Evolutionary conservation across 2,888 invertebrate genomes (phyloP), one percentile per base, ranked within the genome.

Genomic region (Strigamia crassipes): DNA sequence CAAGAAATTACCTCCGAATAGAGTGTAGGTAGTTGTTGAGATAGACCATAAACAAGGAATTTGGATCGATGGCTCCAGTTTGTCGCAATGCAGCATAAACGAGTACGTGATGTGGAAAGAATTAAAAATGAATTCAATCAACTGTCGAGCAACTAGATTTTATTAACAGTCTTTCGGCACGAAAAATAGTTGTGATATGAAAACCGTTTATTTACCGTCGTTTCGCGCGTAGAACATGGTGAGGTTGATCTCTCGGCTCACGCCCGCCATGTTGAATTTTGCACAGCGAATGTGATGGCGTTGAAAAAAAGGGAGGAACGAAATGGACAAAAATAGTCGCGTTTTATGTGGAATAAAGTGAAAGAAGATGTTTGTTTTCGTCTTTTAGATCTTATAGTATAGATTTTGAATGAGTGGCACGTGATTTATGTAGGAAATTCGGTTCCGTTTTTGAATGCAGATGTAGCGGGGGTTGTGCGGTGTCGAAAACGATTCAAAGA

Each of bases 1-100:
- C 73, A 73, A 73, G 73, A 73, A 73, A 73, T 73, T 73, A 73
- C 73, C 73, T 73, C 73, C 73, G 73, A 73, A 73, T 73, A 73
- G 73, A 73, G 73, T 73, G 73, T 73, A 73, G 73, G 73, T 73
- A 73, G 73, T 73, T 73, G 73, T 73, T 73, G 73, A 73, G 73
- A 73, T 73, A 73, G 73, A 73, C 73, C 73, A 73, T 73, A 73
- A 73, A 73, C 73, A 73, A 73, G 27, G 73, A 73, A 73, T 73
- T 73, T 73, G 27, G 73, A 73, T 73, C 73, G 73, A 73, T 73
- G 56, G 73, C 73, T 73, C 27, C 73, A 31, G 23, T 73, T 73
- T 73, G 73, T 73, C 73, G 73, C 73, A 73, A 73, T 73, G 73
- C 73, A 73, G 73, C 73, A 73, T 31, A 31, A 31, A 73, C 73